phyloP scores from a whole-genome alignment of 2,797 vertebrate genomes.

The Xenopus petersii region DNA sequence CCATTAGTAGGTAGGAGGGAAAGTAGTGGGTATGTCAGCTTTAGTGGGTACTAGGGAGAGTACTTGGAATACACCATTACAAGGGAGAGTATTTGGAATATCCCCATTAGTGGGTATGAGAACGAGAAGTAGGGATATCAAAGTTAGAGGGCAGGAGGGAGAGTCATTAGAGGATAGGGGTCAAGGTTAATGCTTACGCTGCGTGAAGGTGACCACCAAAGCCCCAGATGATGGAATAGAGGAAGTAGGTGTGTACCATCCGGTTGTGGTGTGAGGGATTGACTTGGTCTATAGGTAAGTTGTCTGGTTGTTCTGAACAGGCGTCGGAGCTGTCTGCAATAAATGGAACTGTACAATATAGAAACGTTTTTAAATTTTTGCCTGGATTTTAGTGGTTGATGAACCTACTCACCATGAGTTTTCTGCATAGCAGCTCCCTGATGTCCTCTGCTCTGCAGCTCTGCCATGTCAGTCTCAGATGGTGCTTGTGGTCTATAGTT shows the following conservation, averaged over 20 bases:
- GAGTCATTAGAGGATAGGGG: background rate
- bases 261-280: conserved; percentile 51
- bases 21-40: too few relatives aligned
- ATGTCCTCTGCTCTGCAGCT: background rate
- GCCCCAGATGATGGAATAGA: conserved; percentile 80
- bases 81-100: too few relatives aligned
- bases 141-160: background rate
- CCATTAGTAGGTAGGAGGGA: too few relatives aligned
- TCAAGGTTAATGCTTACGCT: conserved; percentile 56
- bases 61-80: too few relatives aligned
- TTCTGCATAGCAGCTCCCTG: background rate
- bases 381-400: background rate
- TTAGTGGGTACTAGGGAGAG: too few relatives aligned
- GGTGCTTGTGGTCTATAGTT: background rate
- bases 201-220: conserved; percentile 78
- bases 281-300: background rate
- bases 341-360: background rate
- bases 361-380: too few relatives aligned
- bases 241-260: conserved; percentile 68
- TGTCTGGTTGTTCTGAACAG: too few relatives aligned
- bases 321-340: background rate
- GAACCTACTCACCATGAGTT: background rate
- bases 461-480: background rate
- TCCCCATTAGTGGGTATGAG: too few relatives aligned
- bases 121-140: too few relatives aligned